Evolutionary conservation across 2,888 invertebrate species (phyloP), one percentile per base, ranked within the genome.

Genomic region (Cosmorhoe ocellata): DNA sequence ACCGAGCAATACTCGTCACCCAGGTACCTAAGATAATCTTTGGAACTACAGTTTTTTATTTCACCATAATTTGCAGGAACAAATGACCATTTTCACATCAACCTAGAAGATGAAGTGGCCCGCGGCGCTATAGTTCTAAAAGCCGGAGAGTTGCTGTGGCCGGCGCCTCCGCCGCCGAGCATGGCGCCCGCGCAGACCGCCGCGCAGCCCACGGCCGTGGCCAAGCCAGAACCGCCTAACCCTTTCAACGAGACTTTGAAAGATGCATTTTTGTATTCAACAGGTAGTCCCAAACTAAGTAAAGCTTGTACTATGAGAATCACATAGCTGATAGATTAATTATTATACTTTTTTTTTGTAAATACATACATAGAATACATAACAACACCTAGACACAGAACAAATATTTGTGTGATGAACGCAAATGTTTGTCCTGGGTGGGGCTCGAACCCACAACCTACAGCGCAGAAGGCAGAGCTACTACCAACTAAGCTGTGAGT

Each of bases 71-170:
- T 46, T 14, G 8, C 42, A 94, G 95, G 95, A 26, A 92, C 93
- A 51, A 92, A 96, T 59, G 93, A 96, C 63, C 94, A 95, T 74
- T 97, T 94, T 83, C 79, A 94, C 78, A 93, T 97, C 49, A 94
- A 96, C 80, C 79, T 97, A 52, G 93, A 94, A 61, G 97, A 97
- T 81, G 97, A 97, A 78, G 97, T 97, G 40, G 94, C 96, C 0
- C 91, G 97, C 13, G 97, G 97, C 0, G 93, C 95, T 38, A 94
- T 97, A 57, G 92, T 97, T 33, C 86, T 96, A 32, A 91, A 95
- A 55, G 91, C 94, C 47, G 97, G 97, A 0, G 85, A 93, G 67
- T 74, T 95, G 44, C 81, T 96, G 75, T 97, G 96, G 96, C 97
- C 96, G 11, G 93, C 96, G 46, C 96, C 96, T 54, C 93, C 93